These are phyloP conservation scores for Perca schrenkii DNA, from an alignment of 2,113 vertebrate genomes.

Conservation along the genomic window DNA sequence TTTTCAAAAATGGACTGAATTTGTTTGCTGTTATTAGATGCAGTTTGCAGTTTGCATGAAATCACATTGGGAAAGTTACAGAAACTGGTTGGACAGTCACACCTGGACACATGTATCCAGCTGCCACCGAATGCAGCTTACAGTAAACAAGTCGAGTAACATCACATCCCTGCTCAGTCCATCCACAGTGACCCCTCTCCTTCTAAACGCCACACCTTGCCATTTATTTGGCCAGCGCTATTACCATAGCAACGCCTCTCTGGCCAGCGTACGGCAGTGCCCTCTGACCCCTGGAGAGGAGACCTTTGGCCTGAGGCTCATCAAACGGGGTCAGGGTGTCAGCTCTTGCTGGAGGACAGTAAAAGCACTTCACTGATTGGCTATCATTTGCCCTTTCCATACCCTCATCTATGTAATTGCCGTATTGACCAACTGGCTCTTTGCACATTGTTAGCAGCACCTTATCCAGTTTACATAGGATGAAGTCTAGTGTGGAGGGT, in stretches of 20 bases:
- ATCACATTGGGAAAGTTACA: background rate
- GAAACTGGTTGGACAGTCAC: background rate
- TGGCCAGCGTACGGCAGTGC: constrained; percentile 60
- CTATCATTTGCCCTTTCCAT: constrained; percentile 79
- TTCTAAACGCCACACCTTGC: constrained; percentile 29
- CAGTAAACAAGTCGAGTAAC: constrained; percentile 8
- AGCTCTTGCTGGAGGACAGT: constrained; percentile 76
- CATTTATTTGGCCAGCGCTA: constrained; percentile 31
- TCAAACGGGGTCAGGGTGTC: constrained; percentile 75
- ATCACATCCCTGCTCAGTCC: background rate
- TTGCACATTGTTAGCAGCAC: constrained; percentile 71
- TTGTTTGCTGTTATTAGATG: background rate
- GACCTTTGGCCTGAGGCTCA: constrained; percentile 77
- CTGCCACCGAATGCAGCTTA: background rate
- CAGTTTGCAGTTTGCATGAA: background rate
- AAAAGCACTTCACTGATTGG: constrained; percentile 85
- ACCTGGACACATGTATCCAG: background rate
- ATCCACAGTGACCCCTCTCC: background rate
- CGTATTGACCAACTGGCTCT: constrained; percentile 78
- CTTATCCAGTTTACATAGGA: constrained; percentile 52
- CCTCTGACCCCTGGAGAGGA: constrained; percentile 74
- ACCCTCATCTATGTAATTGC: constrained; percentile 83
- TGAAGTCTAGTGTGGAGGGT: constrained; percentile 17
- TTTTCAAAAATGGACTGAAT: background rate
- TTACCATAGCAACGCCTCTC: constrained; percentile 68